phyloP scores from a whole-genome alignment of 30 jellyfish, hydroid and myxozoan genomes.

The Hydra vulgaris region DNA sequence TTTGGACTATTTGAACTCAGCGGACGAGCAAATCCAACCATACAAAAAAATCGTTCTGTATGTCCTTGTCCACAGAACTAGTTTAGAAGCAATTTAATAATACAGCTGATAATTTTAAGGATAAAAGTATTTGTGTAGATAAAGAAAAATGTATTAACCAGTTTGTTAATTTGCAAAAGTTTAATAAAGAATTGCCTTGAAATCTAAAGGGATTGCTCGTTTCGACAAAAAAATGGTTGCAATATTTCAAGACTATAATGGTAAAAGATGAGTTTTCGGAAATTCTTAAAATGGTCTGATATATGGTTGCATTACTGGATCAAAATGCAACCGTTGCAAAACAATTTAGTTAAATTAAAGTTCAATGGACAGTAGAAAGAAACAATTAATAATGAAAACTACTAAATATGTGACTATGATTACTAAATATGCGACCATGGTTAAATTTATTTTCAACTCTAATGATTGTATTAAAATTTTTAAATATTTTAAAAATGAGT shows the following conservation, averaged over 20 bases:
- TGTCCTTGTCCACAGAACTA: background rate
- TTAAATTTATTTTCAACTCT: background rate
- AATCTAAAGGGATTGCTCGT: background rate
- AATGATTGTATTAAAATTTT: background rate
- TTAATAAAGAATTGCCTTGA: background rate
- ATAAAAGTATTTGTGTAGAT: background rate
- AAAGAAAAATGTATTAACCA: background rate
- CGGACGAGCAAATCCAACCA: background rate
- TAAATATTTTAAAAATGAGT: background rate
- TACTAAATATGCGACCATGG: background rate
- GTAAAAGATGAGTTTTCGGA: background rate
- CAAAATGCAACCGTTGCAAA: background rate
- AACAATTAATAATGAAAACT: background rate
- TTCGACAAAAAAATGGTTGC: background rate
- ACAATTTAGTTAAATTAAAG: background rate
- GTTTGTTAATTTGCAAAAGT: background rate
- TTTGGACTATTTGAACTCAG: too few relatives aligned
- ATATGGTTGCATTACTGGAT: background rate
- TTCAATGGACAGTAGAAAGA: background rate
- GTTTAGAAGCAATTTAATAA: background rate
- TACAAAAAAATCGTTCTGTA: background rate
- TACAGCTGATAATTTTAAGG: background rate
- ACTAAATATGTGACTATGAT: background rate
- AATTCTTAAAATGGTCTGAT: background rate
- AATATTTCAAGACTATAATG: background rate